phyloP scores from a whole-genome alignment of 35 echinoderm and acorn worm species.

The Apostichopus japonicus region DNA sequence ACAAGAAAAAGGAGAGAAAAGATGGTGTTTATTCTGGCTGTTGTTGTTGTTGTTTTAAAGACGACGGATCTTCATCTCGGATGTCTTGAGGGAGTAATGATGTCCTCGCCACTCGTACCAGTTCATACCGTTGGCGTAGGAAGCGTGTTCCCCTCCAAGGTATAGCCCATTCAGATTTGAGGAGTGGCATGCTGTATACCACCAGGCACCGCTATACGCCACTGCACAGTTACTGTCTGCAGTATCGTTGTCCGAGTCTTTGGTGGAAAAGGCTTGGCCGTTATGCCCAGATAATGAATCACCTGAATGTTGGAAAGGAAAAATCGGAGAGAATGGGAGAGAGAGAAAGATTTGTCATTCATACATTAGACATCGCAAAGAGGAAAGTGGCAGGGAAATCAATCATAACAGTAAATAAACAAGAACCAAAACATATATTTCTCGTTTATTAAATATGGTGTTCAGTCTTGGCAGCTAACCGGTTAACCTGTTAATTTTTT shows the following conservation, averaged over 20 bases:
- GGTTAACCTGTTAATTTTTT: too few species aligned
- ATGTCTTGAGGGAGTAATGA: conserved; percentile 46
- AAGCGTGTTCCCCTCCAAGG: not conserved
- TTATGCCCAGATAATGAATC: conserved; percentile 48
- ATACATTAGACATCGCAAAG: too few species aligned
- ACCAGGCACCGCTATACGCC: conserved; percentile 55
- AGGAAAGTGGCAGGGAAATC: too few species aligned
- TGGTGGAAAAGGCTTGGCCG: conserved; percentile 35
- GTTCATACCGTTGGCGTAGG: conserved; percentile 50
- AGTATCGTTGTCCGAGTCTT: not conserved
- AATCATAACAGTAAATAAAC: too few species aligned
- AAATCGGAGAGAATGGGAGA: too few species aligned
- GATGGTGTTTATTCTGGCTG: too few species aligned
- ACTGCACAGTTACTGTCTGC: conserved; percentile 13
- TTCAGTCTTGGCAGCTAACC: too few species aligned
- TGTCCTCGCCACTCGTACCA: conserved; percentile 43
- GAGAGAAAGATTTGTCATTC: too few species aligned
- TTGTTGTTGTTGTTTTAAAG: not conserved
- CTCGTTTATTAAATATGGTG: too few species aligned
- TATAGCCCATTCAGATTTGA: conserved; percentile 68
- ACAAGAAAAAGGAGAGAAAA: too few species aligned
- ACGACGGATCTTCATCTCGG: conserved; percentile 44
- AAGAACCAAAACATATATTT: too few species aligned
- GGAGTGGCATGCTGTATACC: conserved; percentile 54
- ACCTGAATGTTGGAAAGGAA: not conserved